These are phyloP conservation scores for Anabas testudineus DNA, from an alignment of 2,797 vertebrate species.

Conservation along the genomic window DNA sequence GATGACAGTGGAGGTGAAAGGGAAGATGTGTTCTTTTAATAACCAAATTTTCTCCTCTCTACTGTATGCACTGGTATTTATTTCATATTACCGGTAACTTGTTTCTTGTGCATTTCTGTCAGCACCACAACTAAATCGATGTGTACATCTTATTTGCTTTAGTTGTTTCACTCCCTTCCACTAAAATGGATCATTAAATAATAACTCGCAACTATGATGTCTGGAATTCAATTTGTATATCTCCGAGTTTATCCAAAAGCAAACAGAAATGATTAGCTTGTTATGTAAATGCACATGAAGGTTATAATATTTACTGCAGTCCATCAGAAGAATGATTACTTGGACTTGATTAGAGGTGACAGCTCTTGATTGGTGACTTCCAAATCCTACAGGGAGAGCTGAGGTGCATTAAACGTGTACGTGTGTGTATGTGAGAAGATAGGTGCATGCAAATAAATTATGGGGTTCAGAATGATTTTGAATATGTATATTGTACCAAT, in stretches of 20 bases:
- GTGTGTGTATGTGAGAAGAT: background rate
- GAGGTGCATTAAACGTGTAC: background rate
- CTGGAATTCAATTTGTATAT: slow-evolving; percentile 10
- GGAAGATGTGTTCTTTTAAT: slow-evolving; percentile 44
- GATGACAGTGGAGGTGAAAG: slow-evolving; percentile 36
- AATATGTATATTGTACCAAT: background rate
- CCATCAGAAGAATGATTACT: slow-evolving; percentile 22
- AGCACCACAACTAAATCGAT: background rate
- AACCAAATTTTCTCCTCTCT: slow-evolving; percentile 43
- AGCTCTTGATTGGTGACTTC: slow-evolving; percentile 31
- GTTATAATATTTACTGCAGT: background rate
- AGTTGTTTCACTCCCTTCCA: slow-evolving; percentile 13
- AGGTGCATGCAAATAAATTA: background rate
- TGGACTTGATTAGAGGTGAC: slow-evolving; percentile 32
- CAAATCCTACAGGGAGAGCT: slow-evolving; percentile 1
- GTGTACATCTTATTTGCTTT: slow-evolving; percentile 5
- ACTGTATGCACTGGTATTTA: slow-evolving; percentile 24
- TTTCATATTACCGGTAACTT: slow-evolving; percentile 9
- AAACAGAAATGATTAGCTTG: slow-evolving; percentile 3
- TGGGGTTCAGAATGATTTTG: background rate
- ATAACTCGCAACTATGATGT: slow-evolving; percentile 1
- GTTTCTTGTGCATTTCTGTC: slow-evolving; percentile 2
- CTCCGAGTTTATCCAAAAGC: slow-evolving; percentile 19
- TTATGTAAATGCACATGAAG: slow-evolving; percentile 4
- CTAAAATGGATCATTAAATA: slow-evolving; percentile 25